Conservation (phyloP, 2,797 vertebrate species). For the Onychomys torridus region DNA sequence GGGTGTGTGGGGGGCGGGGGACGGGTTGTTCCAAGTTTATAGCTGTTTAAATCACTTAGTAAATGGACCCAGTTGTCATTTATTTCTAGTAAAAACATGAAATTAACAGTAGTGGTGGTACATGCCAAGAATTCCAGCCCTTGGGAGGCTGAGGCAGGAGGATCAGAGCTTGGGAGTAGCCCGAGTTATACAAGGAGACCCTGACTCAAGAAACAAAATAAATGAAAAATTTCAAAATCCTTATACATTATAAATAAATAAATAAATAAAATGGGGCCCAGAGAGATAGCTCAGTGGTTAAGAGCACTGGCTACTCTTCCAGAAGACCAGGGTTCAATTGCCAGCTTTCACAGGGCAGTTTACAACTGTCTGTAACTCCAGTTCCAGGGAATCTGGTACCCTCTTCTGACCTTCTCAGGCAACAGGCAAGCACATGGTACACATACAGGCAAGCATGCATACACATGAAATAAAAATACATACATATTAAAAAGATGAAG, state of each 20-base stretch:
- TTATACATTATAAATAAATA: not conserved
- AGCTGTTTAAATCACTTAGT: not conserved
- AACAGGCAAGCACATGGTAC: no score
- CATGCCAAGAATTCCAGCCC: not conserved
- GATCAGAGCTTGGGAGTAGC: not conserved
- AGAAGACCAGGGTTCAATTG: no score
- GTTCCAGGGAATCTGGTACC: no score
- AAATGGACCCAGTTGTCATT: not conserved
- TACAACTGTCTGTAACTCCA: no score
- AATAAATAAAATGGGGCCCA: no score
- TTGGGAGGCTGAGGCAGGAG: not conserved
- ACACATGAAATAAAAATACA: no score
- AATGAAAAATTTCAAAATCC: not conserved
- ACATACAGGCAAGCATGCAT: no score
- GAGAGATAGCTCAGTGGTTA: no score
- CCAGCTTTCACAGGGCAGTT: no score
- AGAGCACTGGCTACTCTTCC: no score
- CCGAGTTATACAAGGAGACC: not conserved
- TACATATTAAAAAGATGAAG: not conserved
- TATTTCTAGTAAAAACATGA: not conserved
- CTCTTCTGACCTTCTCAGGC: no score
- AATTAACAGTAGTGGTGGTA: not conserved
- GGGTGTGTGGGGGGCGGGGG: no score
- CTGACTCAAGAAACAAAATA: not conserved
- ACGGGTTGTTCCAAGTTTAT: not conserved